Conservation (phyloP, 2,113 vertebrate genomes). For the Trachemys scripta region DNA sequence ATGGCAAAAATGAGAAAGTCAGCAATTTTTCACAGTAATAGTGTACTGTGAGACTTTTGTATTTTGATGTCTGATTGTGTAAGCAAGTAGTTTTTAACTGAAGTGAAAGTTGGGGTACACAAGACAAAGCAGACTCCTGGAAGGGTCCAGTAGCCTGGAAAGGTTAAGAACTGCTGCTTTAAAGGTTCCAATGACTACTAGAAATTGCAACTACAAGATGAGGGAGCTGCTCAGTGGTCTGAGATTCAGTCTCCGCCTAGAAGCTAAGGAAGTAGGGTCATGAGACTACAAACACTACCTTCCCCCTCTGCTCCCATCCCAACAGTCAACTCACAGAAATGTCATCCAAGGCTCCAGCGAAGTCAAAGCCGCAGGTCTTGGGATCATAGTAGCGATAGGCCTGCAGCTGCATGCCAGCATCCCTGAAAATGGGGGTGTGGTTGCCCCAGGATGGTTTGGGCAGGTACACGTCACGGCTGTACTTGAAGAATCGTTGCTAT, state of each 20-base stretch:
- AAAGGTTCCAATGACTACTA: neutral
- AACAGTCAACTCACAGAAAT: conserved; percentile 89
- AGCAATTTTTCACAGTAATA: no score
- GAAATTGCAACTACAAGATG: no score
- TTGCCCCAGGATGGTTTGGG: conserved; percentile 98
- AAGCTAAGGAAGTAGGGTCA: neutral
- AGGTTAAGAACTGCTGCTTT: no score
- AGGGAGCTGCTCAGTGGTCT: neutral
- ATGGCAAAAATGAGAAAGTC: no score
- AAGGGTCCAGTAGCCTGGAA: no score
- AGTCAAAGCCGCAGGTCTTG: conserved; percentile 95
- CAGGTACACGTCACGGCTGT: conserved; percentile 89
- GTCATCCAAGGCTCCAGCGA: conserved; percentile 92
- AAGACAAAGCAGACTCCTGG: no score
- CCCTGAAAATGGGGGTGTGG: conserved; percentile 97
- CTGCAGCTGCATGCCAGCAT: conserved; percentile 94
- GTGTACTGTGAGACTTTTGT: no score
- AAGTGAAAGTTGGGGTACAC: no score
- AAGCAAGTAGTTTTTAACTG: no score
- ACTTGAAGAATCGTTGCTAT: conserved; percentile 93
- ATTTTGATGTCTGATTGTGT: no score
- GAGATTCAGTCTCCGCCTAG: neutral
- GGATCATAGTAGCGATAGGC: conserved; percentile 95
- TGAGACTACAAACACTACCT: neutral
- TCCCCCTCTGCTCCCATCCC: neutral